Base-by-base conservation (phyloP, 2,888 invertebrate genomes). In the Cloeon dipterum region DNA sequence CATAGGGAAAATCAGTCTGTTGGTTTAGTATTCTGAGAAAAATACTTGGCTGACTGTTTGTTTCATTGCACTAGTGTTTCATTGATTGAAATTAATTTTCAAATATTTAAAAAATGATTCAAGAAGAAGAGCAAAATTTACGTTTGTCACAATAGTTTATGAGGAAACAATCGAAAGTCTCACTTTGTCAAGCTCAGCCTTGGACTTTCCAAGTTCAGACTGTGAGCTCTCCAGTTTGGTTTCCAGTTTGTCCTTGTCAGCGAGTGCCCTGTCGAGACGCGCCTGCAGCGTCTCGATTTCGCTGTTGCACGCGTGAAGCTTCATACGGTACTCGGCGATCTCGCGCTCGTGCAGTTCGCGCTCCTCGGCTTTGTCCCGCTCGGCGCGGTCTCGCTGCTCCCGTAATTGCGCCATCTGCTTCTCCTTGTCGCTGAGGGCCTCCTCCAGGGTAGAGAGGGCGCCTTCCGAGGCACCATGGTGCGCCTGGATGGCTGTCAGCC, bases 311-410 rank as follows among this genome's bases (percentile, higher is more conserved):
- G 83, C 71, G 50, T 88, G 86, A 41, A 89, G 65, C 58, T 89
- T 89, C 72, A 89, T 82, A 59, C 89, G 89, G 52, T 85, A 86
- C 55, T 94, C 93, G 37, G 89, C 86, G 48, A 89, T 72, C 56
- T 89, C 86, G 47, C 89, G 70, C 41, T 61, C 58, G 53, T 88
- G 86, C 14, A 86, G 62, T 50, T 93, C 93, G 43, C 91, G 68
- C 56, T 96, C 94, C 58, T 94, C 94, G 46, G 86, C 81, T 53
- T 91, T 83, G 51, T 96, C 94, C 47, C 86, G 81, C 58, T 94
- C 93, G 29, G 89, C 85, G 47, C 91, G 69, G 51, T 94, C 93
- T 52, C 93, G 68, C 54, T 94, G 93, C 52, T 96, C 93, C 46
- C 85, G 63, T 43, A 93, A 61, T 54, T 89, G 91, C 46, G 79